Evolutionary conservation across 2,888 invertebrate genomes (phyloP).

Genomic region (Nezara viridula): DNA sequence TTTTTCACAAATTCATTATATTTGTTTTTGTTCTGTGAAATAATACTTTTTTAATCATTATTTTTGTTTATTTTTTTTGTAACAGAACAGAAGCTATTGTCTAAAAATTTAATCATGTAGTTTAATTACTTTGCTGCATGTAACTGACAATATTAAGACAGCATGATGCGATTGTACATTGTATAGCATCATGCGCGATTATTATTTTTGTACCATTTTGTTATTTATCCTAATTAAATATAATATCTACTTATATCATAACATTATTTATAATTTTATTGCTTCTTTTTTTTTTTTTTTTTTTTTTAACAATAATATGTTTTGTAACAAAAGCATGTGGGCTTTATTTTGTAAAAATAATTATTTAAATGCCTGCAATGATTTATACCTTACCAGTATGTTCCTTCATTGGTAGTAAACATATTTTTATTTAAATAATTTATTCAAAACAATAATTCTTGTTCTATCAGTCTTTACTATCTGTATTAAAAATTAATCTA

Average conservation of each 20-base stretch:
- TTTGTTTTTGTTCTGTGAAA: constrained; percentile 53
- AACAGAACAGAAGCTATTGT: not conserved
- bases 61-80: constrained; percentile 42
- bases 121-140: constrained; percentile 24
- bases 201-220: not conserved
- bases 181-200: not conserved
- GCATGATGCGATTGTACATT: constrained; percentile 11
- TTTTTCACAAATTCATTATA: constrained; percentile 43
- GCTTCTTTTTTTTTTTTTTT: not conserved
- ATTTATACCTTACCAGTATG: not conserved
- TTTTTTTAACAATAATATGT: not conserved
- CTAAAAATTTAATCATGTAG: constrained; percentile 13
- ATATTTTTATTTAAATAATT: not conserved
- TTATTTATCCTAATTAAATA: not conserved
- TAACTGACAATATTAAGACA: not conserved
- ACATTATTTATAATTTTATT: not conserved
- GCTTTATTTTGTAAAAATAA: constrained; percentile 4
- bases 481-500: not conserved
- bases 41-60: constrained; percentile 50
- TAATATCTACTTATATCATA: not conserved
- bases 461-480: not conserved
- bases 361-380: constrained; percentile 13
- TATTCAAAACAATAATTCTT: not conserved
- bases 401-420: not conserved
- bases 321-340: constrained; percentile 40